These are phyloP conservation scores for Plebejus argus DNA, from an alignment of 2,888 invertebrate genomes.

Conservation along the genomic window DNA sequence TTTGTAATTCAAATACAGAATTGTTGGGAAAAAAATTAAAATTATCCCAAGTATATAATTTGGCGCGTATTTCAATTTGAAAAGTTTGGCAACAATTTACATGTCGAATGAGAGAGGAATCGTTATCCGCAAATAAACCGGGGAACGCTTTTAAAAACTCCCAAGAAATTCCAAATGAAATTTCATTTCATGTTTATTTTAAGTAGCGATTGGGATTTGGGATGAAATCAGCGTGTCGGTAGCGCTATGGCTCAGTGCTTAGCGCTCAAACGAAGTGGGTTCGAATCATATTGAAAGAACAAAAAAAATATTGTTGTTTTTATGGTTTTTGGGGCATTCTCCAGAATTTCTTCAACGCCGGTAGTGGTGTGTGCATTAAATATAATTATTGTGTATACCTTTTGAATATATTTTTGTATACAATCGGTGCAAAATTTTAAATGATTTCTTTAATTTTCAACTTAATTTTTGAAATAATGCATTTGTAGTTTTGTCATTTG, in stretches of 20 bases:
- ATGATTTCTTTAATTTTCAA: too few species aligned
- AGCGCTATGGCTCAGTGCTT: background rate
- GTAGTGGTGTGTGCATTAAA: too few species aligned
- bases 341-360: too few species aligned
- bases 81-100: constrained; percentile 71
- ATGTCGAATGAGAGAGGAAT: constrained; percentile 68
- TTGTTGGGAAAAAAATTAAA: constrained; percentile 2
- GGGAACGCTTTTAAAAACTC: constrained; percentile 58
- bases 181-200: constrained; percentile 51
- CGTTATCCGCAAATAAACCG: constrained; percentile 61
- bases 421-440: too few species aligned
- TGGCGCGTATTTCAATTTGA: constrained; percentile 61
- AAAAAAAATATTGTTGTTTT: too few species aligned
- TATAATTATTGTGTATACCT: too few species aligned
- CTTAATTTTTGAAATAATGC: too few species aligned
- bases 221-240: constrained; percentile 26
- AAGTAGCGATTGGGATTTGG: constrained; percentile 36
- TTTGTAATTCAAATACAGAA: constrained; percentile 19
- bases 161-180: constrained; percentile 46
- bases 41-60: constrained; percentile 43
- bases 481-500: too few species aligned
- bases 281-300: too few species aligned
- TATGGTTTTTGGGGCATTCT: too few species aligned
- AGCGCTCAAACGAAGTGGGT: too few species aligned
- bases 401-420: too few species aligned